Evolutionary conservation across 2,113 vertebrate species (phyloP).

Genomic region (Chamaetylas fuelleborni): DNA sequence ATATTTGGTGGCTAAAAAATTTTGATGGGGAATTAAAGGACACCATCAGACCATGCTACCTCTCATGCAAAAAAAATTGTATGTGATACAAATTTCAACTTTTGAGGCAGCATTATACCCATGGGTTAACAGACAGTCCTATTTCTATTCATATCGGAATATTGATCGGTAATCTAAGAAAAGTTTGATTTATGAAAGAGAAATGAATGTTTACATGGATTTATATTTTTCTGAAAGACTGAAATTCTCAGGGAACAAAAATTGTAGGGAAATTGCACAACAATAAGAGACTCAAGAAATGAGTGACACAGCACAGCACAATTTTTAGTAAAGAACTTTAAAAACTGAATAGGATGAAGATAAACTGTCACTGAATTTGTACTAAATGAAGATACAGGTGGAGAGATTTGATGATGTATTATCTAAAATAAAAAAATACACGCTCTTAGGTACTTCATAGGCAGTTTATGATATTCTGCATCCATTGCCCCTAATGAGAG

Average conservation of each 20-base stretch:
- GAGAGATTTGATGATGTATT: not conserved
- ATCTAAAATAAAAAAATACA: not conserved
- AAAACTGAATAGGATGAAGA: not conserved
- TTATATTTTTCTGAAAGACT: not conserved
- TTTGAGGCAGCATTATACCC: not conserved
- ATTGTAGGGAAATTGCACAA: not conserved
- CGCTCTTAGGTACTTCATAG: not conserved
- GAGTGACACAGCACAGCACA: not conserved
- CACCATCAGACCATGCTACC: rapidly evolving
- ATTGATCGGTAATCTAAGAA: not conserved
- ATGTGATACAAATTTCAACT: not conserved
- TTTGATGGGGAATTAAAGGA: not conserved
- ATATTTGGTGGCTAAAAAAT: not conserved
- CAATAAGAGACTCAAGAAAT: not conserved
- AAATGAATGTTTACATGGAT: not conserved
- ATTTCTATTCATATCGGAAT: not conserved
- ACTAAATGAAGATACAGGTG: not conserved
- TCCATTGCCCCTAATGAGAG: not conserved
- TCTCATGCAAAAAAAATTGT: not conserved
- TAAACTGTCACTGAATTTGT: not conserved
- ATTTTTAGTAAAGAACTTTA: not conserved
- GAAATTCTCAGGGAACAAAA: not conserved
- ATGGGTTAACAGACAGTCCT: not conserved
- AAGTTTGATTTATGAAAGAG: not conserved
- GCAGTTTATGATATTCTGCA: not conserved